Evolutionary conservation across 2,797 vertebrate genomes (phyloP).

Genomic region (Lutjanus campechanus): DNA sequence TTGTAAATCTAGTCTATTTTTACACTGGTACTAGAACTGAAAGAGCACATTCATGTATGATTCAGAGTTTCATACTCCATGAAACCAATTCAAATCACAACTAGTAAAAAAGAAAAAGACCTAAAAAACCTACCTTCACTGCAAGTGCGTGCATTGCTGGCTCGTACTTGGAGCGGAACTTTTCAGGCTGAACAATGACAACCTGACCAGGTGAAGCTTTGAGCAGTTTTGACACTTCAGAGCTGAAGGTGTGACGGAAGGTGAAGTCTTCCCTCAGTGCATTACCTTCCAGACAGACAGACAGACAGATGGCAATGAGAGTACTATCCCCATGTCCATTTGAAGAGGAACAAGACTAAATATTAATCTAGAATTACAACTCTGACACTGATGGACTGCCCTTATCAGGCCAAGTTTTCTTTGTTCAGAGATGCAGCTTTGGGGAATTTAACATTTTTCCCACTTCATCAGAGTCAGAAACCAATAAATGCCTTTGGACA

Average conservation of each 20-base stretch:
- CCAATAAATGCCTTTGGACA: too few relatives aligned
- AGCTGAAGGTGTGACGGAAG: conserved; percentile 94
- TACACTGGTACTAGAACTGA: neutral
- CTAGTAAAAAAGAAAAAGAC: neutral
- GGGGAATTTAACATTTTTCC: too few relatives aligned
- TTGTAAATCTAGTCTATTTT: neutral
- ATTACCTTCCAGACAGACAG: conserved; percentile 85
- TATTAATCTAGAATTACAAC: neutral
- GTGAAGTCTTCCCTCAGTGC: conserved; percentile 93
- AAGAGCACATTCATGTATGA: neutral
- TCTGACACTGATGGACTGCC: neutral
- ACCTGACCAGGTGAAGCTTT: conserved; percentile 90
- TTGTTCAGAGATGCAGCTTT: too few relatives aligned
- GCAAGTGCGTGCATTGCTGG: conserved; percentile 83
- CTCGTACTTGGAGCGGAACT: conserved; percentile 94
- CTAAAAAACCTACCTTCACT: conserved; percentile 84
- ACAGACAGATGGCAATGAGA: neutral
- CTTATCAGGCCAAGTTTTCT: neutral
- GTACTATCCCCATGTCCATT: neutral
- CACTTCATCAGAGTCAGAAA: too few relatives aligned
- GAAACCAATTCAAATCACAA: conserved; percentile 23
- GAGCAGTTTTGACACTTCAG: conserved; percentile 89
- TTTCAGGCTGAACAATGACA: conserved; percentile 92
- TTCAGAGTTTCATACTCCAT: conserved; percentile 5
- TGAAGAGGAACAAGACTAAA: neutral